Evolutionary conservation across 2,113 vertebrate genomes (phyloP).

Genomic region (Thermophis baileyi): DNA sequence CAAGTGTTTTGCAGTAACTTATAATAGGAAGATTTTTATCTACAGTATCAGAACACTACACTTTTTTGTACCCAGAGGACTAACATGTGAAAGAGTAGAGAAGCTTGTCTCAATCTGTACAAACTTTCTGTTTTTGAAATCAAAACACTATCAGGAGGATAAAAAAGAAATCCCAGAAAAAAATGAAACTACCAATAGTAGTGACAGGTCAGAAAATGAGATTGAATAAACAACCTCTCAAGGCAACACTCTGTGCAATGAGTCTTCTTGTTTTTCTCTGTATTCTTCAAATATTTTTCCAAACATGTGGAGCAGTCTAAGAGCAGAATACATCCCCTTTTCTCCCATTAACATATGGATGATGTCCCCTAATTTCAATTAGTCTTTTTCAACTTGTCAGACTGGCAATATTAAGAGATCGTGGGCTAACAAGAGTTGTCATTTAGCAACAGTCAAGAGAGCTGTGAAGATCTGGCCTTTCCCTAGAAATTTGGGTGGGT

Average conservation of each 20-base stretch:
- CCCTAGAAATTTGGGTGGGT: not conserved
- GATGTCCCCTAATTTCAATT: not conserved
- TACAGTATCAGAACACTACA: not conserved
- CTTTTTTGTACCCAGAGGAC: not conserved
- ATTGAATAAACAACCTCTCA: not conserved
- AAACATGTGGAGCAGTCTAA: not conserved
- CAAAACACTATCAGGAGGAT: not conserved
- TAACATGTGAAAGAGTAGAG: not conserved
- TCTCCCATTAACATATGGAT: not conserved
- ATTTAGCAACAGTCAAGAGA: not conserved
- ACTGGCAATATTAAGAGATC: not conserved
- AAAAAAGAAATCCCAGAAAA: not conserved
- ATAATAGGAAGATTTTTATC: not conserved
- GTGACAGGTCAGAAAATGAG: not conserved
- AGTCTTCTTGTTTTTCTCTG: not conserved
- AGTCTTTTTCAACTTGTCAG: not conserved
- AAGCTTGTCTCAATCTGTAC: not conserved
- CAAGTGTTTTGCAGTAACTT: not conserved
- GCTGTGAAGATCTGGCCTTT: not conserved
- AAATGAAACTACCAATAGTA: not conserved
- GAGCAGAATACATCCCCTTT: not conserved
- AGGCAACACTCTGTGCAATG: not conserved
- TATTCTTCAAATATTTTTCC: not conserved
- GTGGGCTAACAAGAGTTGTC: not conserved
- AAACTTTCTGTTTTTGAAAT: not conserved